Evolutionary conservation across 2,113 vertebrate genomes (phyloP), one percentile per base, ranked within the genome.

Genomic region (Pampusana beccarii): DNA sequence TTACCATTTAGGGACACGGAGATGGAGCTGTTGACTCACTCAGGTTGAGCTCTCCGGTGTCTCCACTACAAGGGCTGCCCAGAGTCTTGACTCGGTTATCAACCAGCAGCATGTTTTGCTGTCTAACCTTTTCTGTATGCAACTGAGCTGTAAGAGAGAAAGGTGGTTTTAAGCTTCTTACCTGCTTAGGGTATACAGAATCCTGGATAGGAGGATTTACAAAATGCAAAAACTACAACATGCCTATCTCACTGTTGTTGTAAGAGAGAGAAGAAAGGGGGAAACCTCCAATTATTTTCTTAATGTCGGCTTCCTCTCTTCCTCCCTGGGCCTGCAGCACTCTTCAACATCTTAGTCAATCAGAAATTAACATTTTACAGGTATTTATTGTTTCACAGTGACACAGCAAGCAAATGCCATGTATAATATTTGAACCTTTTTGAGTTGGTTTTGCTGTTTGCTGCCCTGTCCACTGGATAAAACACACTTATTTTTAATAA

Each of bases 371-470:
- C 11, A 40, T 34, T 23, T 81, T 58, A 21, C 33, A 75, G 44
- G 26, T 65, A 51, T 74, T 67, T 79, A 46, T 53, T 83, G 26
- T 23, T 66, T 80, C 70, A 64, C 7, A 53, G 53, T 58, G 64
- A 67, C 0, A 1, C 50, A 86, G 13, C 3, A 86, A 26, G 28
- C 17, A 79, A 86, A 69, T 1, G 1, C 17, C 31, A 46, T 0
- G 0, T 33, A 40, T n/a, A 74, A 65, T 16, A 83, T 24, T 3
- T 56, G 20, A 46, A 13, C 31, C 5, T 10, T 23, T 93, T 34
- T 33, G 33, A 56, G 36, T 7, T 51, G 13, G 4, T 51, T 70
- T 46, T 51, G 12, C 56, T 34, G 48, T 66, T 79, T 91, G 40
- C 31, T 80, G 54, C n/a, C 66, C 31, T 72, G 33, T 57, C 28